A percentile compares a stretch with the other conserved stretches of the same genome.
Conservation (phyloP, 2,113 vertebrate genomes). For the Seriola aureovittata region DNA sequence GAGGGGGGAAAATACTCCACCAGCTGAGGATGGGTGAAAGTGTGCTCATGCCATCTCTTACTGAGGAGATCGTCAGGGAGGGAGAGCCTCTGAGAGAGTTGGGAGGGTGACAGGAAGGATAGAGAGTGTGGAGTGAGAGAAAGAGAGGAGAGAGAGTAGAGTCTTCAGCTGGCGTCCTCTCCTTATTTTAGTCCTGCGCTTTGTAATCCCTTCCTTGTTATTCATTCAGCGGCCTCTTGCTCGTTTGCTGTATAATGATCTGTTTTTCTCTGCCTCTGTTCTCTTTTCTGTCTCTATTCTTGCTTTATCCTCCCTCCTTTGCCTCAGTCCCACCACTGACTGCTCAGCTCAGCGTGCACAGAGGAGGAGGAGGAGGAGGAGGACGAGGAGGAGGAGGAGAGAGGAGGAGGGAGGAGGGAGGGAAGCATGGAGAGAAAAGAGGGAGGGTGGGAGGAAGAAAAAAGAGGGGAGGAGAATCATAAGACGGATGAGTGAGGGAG, state of each 20-base stretch:
- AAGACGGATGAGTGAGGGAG: slow-evolving; percentile 75
- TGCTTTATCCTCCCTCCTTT: slow-evolving; percentile 76
- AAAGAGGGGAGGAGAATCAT: slow-evolving; percentile 74
- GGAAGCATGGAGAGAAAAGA: slow-evolving; percentile 1
- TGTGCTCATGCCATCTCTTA: slow-evolving; percentile 74
- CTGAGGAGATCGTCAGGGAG: slow-evolving; percentile 53
- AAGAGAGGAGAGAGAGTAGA: slow-evolving; percentile 44
- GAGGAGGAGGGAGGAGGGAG: slow-evolving; percentile 43
- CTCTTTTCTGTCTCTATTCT: slow-evolving; percentile 66
- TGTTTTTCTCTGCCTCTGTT: slow-evolving; percentile 69
- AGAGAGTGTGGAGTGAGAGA: slow-evolving; percentile 50
- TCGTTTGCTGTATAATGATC: slow-evolving; percentile 74
- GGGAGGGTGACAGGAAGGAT: slow-evolving; percentile 65
- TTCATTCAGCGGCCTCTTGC: slow-evolving; percentile 77
- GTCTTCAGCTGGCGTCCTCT: slow-evolving; percentile 67
- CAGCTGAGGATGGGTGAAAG: slow-evolving; percentile 63
- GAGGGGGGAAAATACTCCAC: slow-evolving; percentile 46
- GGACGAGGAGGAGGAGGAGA: not conserved
- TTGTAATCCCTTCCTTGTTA: slow-evolving; percentile 81
- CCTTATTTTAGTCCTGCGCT: slow-evolving; percentile 64
- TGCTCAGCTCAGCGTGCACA: slow-evolving; percentile 74
- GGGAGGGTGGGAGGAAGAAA: slow-evolving; percentile 25
- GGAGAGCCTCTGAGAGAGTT: slow-evolving; percentile 63
- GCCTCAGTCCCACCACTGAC: slow-evolving; percentile 85
- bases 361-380: slow-evolving; percentile 47